Percentiles rank a stretch among this genome's conserved stretches.
phyloP scores from a whole-genome alignment of 2,797 vertebrate species.

The Enteromius anoplus region DNA sequence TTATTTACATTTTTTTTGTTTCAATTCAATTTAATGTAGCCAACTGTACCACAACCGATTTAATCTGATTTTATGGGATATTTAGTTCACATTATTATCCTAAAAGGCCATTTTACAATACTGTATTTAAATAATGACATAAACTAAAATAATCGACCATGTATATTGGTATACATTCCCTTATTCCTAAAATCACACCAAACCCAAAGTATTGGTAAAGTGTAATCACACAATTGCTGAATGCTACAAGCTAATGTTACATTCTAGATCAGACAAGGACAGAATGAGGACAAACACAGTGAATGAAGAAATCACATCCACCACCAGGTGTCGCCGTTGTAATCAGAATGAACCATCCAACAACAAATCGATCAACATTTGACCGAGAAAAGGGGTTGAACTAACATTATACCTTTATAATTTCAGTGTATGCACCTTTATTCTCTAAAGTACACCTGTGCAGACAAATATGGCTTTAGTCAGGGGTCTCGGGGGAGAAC shows the following conservation, averaged over 20 bases:
- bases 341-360: conserved; percentile 3
- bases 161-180: conserved; percentile 1
- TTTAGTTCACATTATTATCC: not conserved
- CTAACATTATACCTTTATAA: conserved; percentile 54
- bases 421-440: conserved; percentile 47
- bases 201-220: conserved; percentile 7
- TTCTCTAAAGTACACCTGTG: conserved; percentile 65
- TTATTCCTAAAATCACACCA: conserved; percentile 24
- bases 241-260: conserved; percentile 57
- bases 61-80: not conserved
- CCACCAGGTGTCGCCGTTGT: conserved; percentile 49
- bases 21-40: conserved; percentile 56
- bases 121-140: conserved; percentile 1
- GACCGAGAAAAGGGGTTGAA: conserved; percentile 42
- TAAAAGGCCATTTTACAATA: conserved; percentile 1
- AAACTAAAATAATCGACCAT: not conserved
- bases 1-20: conserved; percentile 67
- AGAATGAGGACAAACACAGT: conserved; percentile 28
- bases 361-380: conserved; percentile 42
- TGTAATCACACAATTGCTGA: conserved; percentile 9
- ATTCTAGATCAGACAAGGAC: conserved; percentile 38
- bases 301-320: conserved; percentile 18
- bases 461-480: conserved; percentile 76
- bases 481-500: conserved; percentile 63
- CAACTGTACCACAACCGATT: conserved; percentile 28